These are phyloP conservation scores for Columba janthina DNA, from an alignment of 2,113 vertebrate genomes.

Conservation along the genomic window DNA sequence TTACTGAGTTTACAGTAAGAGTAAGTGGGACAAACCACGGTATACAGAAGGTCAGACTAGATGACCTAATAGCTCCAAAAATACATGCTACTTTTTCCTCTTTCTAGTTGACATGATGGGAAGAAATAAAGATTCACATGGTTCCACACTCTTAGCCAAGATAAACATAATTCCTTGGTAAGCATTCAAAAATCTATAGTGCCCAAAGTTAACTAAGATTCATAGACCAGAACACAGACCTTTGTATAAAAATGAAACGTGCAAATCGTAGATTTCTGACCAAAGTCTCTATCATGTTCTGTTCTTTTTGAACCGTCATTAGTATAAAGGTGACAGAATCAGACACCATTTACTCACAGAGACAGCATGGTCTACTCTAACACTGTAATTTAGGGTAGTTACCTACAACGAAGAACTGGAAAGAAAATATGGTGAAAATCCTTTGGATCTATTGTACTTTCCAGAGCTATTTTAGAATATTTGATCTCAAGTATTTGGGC, in stretches of 20 bases:
- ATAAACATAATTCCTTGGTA: slow-evolving; percentile 58
- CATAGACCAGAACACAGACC: slow-evolving; percentile 20
- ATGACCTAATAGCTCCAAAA: slow-evolving; percentile 15
- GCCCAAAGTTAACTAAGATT: slow-evolving; percentile 21
- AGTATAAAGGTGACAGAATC: background rate
- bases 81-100: slow-evolving; percentile 49
- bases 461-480: background rate
- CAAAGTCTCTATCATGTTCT: background rate
- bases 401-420: background rate
- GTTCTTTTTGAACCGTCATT: background rate
- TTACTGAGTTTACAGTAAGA: background rate
- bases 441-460: background rate
- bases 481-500: background rate
- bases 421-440: background rate
- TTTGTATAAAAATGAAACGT: slow-evolving; percentile 1
- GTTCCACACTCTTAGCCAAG: slow-evolving; percentile 69
- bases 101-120: slow-evolving; percentile 65
- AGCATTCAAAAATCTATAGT: slow-evolving; percentile 53
- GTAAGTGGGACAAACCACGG: background rate
- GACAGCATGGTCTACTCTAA: background rate
- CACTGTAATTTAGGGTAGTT: background rate
- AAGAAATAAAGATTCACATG: slow-evolving; percentile 34
- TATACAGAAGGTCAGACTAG: background rate
- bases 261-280: background rate
- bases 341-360: background rate